phyloP scores from a whole-genome alignment of 2,113 vertebrate species.

The Henicopernis longicauda region DNA sequence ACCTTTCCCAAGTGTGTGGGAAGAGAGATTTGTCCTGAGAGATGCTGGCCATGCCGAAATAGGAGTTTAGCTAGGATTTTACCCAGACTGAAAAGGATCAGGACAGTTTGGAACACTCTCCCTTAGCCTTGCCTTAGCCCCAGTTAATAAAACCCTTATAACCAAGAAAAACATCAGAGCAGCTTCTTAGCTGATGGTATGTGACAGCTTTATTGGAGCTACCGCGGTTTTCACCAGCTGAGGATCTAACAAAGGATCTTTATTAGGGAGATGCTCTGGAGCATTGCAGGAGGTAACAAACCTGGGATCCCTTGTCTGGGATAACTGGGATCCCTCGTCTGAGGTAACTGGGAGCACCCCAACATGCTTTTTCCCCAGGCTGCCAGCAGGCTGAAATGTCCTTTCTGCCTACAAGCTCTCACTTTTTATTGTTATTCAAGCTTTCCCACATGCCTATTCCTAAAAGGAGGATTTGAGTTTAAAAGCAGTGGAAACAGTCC shows the following conservation, averaged over 20 bases:
- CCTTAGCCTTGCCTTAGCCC: not conserved
- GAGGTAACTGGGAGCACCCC: not conserved
- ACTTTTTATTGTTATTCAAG: not conserved
- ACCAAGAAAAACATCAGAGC: not conserved
- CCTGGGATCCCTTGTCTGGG: not conserved
- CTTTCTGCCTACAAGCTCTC: not conserved
- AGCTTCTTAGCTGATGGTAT: not conserved
- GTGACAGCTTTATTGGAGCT: not conserved
- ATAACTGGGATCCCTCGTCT: not conserved
- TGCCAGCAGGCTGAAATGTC: not conserved
- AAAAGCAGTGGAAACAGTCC: not conserved
- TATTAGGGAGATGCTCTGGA: not conserved
- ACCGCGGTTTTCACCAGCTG: not conserved
- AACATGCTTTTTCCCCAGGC: not conserved
- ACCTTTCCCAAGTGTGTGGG: not conserved
- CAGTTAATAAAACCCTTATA: not conserved
- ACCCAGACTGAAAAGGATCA: not conserved
- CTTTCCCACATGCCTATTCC: not conserved
- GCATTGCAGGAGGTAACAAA: not conserved
- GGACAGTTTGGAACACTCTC: not conserved
- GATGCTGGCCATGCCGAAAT: rapidly evolving
- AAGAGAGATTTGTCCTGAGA: not conserved
- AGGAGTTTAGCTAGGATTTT: not conserved
- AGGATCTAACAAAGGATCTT: not conserved
- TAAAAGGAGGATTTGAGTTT: not conserved